Percentiles rank a stretch among this genome's conserved stretches.
phyloP scores from a whole-genome alignment of 2,113 vertebrate genomes.

The Ascaphus truei region DNA sequence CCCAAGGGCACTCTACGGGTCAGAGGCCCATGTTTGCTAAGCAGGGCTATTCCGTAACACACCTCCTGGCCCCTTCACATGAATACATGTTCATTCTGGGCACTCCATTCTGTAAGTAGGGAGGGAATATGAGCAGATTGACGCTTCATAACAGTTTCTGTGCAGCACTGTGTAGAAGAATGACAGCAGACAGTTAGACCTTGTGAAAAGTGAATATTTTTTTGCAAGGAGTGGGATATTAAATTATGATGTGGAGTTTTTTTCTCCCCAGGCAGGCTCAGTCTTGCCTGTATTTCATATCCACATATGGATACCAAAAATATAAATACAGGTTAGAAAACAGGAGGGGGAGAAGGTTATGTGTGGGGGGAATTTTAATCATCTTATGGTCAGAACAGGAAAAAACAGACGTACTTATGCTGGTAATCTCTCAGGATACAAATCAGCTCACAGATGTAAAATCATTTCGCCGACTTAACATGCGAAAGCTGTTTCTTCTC shows the following conservation, averaged over 20 bases:
- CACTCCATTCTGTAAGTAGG: too few relatives aligned
- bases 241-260: not conserved
- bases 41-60: too few relatives aligned
- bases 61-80: too few relatives aligned
- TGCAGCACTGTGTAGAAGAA: not conserved
- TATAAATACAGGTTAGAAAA: not conserved
- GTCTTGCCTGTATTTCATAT: rapidly evolving
- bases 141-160: not conserved
- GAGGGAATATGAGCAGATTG: too few relatives aligned
- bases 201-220: not conserved
- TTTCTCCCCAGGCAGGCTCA: not conserved
- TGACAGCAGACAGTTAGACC: not conserved
- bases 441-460: constrained; percentile 37
- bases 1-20: too few relatives aligned
- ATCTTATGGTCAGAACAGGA: constrained; percentile 49
- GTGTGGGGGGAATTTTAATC: constrained; percentile 39
- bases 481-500: not conserved
- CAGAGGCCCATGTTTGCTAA: too few relatives aligned
- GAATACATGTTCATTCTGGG: too few relatives aligned
- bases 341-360: not conserved
- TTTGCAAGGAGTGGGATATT: constrained; percentile 1
- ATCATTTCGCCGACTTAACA: not conserved
- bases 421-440: constrained; percentile 36
- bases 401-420: constrained; percentile 41
- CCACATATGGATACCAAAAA: not conserved